Conservation (phyloP, 2,113 vertebrate species). For the Malurus cyaneus region DNA sequence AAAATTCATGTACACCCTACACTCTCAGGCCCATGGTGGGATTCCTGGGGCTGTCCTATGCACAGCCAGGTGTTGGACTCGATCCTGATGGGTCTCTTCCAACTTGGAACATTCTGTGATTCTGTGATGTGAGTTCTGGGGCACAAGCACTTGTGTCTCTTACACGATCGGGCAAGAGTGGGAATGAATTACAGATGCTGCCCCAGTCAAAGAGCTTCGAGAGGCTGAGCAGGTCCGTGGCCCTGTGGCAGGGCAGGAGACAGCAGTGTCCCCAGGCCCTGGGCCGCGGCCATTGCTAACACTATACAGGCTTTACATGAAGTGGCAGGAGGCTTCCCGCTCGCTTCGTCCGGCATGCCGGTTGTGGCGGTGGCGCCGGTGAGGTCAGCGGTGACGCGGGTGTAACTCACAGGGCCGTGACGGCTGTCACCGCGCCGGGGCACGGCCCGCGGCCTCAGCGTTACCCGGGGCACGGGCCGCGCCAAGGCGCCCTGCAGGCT, state of each 20-base stretch:
- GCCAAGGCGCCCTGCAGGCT: fast-evolving
- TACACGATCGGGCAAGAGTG: fast-evolving
- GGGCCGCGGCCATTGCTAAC: not conserved
- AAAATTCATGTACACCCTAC: fast-evolving
- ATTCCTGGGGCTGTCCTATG: fast-evolving
- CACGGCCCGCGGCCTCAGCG: not conserved
- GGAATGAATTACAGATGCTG: fast-evolving
- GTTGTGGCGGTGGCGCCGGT: fast-evolving
- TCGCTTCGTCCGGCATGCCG: not conserved
- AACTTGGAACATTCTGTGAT: fast-evolving
- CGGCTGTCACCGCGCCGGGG: not conserved
- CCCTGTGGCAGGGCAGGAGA: not conserved
- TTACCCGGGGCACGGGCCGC: no score
- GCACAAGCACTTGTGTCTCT: fast-evolving
- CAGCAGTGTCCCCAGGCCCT: fast-evolving
- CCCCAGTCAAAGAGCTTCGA: fast-evolving
- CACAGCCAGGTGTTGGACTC: fast-evolving
- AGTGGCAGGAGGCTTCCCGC: fast-evolving
- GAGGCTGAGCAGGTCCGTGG: not conserved
- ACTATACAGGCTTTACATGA: fast-evolving
- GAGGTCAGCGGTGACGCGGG: not conserved
- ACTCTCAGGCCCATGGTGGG: fast-evolving
- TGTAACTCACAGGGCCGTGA: not conserved
- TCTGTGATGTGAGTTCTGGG: fast-evolving
- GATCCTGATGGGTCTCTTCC: not conserved